A percentile compares a stretch with the other conserved stretches of the same genome.
These are phyloP conservation scores for Addax nasomaculatus DNA, from an alignment of 2,113 vertebrate species.

Conservation along the genomic window DNA sequence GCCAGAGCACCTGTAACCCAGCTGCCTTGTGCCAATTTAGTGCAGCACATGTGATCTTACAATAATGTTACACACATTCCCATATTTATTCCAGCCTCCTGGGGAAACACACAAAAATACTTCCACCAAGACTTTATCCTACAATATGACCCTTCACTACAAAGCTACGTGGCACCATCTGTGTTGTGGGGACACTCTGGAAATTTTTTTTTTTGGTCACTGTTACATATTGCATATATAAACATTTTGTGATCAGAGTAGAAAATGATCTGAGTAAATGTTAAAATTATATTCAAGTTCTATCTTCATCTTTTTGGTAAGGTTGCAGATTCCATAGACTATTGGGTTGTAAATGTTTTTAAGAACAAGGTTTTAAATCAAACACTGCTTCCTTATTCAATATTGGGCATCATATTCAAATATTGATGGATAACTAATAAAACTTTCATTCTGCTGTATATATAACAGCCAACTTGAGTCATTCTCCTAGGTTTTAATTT, in stretches of 20 bases:
- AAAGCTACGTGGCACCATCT: conserved; percentile 26
- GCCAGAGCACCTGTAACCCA: conserved; percentile 69
- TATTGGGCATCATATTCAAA: neutral
- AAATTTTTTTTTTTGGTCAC: neutral
- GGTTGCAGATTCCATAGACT: neutral
- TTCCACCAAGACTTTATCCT: neutral
- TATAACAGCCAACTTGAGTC: neutral
- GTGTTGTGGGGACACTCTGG: neutral
- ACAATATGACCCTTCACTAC: conserved; percentile 12
- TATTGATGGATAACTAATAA: neutral
- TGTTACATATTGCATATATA: neutral
- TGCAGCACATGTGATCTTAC: conserved; percentile 28
- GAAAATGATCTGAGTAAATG: conserved; percentile 30
- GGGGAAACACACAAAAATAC: conserved; percentile 34
- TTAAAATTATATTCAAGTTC: neutral
- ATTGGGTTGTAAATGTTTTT: neutral
- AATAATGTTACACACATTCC: neutral
- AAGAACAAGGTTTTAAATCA: neutral
- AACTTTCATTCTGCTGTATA: neutral
- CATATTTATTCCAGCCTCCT: neutral
- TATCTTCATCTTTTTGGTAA: neutral
- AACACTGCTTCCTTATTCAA: neutral
- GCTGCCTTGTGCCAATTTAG: conserved; percentile 49
- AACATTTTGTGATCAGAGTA: neutral
- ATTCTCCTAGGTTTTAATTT: neutral